Conservation (phyloP, 2,113 vertebrate genomes). For the Dolichotis patagonum region DNA sequence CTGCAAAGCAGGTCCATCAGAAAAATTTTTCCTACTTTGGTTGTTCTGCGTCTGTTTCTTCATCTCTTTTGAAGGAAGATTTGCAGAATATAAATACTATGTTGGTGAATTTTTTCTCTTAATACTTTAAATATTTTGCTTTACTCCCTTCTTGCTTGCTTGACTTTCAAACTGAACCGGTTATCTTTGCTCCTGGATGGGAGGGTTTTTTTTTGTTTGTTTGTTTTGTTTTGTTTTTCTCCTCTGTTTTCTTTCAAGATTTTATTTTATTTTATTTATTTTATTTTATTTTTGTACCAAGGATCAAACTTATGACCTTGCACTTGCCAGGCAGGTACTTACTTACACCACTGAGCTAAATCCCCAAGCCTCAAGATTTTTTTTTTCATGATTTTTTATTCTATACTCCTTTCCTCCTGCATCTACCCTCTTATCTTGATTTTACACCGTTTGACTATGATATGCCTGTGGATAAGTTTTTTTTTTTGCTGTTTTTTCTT, state of each 20-base stretch:
- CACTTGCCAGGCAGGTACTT: too few species aligned
- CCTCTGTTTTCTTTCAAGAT: background rate
- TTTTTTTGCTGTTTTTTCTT: background rate
- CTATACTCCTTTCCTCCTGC: background rate
- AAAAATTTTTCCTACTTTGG: background rate
- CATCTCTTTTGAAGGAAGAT: background rate
- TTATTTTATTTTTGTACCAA: too few species aligned
- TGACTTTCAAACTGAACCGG: background rate
- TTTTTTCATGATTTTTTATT: background rate
- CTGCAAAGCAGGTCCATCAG: background rate
- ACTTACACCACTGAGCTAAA: too few species aligned
- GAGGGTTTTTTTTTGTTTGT: background rate
- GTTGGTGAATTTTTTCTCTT: background rate
- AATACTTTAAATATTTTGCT: background rate
- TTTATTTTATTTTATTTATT: background rate
- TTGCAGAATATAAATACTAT: background rate
- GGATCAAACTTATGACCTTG: too few species aligned
- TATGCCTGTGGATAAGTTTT: background rate
- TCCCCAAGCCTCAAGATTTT: too few species aligned
- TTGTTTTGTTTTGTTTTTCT: too few species aligned
- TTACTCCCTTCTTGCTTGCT: background rate
- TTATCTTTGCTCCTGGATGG: background rate
- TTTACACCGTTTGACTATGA: background rate
- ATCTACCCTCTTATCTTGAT: background rate
- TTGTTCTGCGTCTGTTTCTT: conserved; percentile 13